Base-by-base conservation (phyloP, 2,797 vertebrate species). In the Chelidonichthys spinosus region DNA sequence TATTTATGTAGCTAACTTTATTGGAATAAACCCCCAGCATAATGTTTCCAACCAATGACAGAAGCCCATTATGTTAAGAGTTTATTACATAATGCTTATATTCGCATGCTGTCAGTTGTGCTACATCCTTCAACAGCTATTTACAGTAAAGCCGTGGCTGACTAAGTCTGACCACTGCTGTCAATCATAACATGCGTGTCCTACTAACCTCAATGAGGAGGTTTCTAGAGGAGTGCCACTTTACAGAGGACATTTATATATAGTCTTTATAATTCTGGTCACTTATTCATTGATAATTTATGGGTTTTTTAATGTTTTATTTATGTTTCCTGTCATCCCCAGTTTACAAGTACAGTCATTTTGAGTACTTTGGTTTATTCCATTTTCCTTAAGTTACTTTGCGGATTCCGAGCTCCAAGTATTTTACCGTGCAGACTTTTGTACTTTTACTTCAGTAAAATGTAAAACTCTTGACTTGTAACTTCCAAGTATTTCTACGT, bases 181-280 rank as follows among this genome's bases (percentile, higher is more conserved):
- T 68, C 76, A 77, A 81, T 86, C 78, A 78, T 62, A 76, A 74
- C 69, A 81, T 53, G 63, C 56, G 4, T 73, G 69, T 39, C 78
- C 76, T 74, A 72, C 65, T 83, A 88, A 82, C 72, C 72, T 68
- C 36, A 72, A 56, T 52, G 71, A 61, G 17, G 54, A 77, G 37
- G 37, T 9, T 52, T 44, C 43, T 33, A 42, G 35, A 52, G 61
- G 46, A 81, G 5, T 14, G 37, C 7, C 13, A 5, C 36, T 70
- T 74, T 17, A 74, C 15, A 65, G 1, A 3, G 13, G 35, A 64
- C 13, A 52, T 43, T 39, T 46, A 54, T 37, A 35, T 25, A 5
- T 25, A 25, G 15, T 2, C 9, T 50, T 25, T 36, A 63, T 46
- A 64, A 43, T 36, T 54, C 8, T 35, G 14, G 46, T 43, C 15